Conservation (phyloP, 2,797 vertebrate genomes). For the Typhlichthys eigenmanni region DNA sequence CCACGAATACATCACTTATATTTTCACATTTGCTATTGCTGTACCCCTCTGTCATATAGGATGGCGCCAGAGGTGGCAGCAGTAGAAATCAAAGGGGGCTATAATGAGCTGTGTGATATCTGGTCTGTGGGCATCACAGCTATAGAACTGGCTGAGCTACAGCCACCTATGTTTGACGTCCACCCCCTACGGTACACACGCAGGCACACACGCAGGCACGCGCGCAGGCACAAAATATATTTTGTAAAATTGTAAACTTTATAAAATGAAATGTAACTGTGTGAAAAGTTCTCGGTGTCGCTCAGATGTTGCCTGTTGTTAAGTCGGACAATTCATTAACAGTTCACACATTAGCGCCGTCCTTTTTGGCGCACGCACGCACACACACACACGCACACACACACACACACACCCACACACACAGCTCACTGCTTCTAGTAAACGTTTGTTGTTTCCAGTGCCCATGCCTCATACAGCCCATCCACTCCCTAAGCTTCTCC, state of each 20-base stretch:
- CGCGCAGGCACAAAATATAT: constrained; percentile 6
- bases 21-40: not conserved
- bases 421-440: not conserved
- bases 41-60: constrained; percentile 68
- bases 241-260: not conserved
- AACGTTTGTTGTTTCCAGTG: too few relatives aligned
- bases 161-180: constrained; percentile 87
- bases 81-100: constrained; percentile 90
- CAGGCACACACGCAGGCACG: not conserved
- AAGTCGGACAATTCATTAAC: not conserved
- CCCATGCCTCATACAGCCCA: too few relatives aligned
- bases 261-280: not conserved
- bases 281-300: too few relatives aligned
- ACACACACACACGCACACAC: not conserved
- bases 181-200: constrained; percentile 83
- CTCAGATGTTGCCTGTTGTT: too few relatives aligned
- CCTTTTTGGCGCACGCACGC: not conserved
- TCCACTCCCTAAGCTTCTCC: too few relatives aligned
- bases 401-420: not conserved
- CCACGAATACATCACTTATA: not conserved
- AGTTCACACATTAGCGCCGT: not conserved
- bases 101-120: constrained; percentile 89
- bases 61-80: constrained; percentile 94
- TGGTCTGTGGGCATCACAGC: constrained; percentile 94
- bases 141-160: constrained; percentile 87